These are phyloP conservation scores for Helicoverpa armigera DNA, from an alignment of 1,140 invertebrate species.

Conservation along the genomic window DNA sequence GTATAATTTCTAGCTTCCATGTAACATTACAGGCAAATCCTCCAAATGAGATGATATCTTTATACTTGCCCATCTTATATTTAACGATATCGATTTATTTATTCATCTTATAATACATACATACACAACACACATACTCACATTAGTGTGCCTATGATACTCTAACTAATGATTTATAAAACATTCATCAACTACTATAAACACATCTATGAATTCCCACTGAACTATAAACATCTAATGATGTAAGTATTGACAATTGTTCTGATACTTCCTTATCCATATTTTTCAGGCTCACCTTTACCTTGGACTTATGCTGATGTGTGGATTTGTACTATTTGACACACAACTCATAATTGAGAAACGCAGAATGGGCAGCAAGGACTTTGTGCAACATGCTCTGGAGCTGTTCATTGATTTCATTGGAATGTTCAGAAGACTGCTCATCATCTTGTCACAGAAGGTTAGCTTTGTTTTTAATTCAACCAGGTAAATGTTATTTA, in stretches of 20 bases:
- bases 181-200: not conserved
- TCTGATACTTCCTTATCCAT: slow-evolving; percentile 2
- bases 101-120: too few relatives aligned
- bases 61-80: too few relatives aligned
- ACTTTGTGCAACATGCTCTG: slow-evolving; percentile 96
- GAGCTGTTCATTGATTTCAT: slow-evolving; percentile 97
- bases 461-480: slow-evolving; percentile 82
- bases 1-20: too few relatives aligned
- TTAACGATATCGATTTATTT: too few relatives aligned
- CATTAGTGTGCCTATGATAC: too few relatives aligned
- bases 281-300: slow-evolving; percentile 92
- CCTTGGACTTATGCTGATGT: slow-evolving; percentile 95
- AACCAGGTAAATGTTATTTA: not conserved
- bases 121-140: too few relatives aligned
- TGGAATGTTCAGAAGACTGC: slow-evolving; percentile 95
- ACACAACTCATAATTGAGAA: slow-evolving; percentile 99
- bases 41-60: too few relatives aligned
- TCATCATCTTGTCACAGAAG: slow-evolving; percentile 96
- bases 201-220: not conserved
- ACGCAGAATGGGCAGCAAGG: slow-evolving; percentile 94
- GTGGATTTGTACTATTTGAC: slow-evolving; percentile 97
- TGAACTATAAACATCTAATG: too few relatives aligned
- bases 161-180: too few relatives aligned
- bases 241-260: not conserved
- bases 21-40: too few relatives aligned